Evolutionary conservation across 2,797 vertebrate genomes (phyloP), one percentile per base, ranked within the genome.

Genomic region (Melanotaenia maccullochi): DNA sequence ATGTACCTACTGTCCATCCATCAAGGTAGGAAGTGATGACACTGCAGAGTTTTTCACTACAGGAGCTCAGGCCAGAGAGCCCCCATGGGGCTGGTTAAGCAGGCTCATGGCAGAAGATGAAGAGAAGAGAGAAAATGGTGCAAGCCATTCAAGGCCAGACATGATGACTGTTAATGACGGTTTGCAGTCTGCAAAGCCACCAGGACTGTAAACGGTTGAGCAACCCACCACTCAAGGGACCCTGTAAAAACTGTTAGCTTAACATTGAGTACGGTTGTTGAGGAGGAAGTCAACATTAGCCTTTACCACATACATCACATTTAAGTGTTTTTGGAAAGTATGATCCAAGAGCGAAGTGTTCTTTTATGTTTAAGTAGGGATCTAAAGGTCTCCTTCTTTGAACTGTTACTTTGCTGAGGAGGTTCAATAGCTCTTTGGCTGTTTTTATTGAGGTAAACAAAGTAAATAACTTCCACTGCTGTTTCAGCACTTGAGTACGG

Each of bases 281-380:
- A 77, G 70, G 78, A 85, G 88, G 83, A 89, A 86, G 88, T 90
- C 76, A 85, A 81, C 78, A 67, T 86, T 62, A 70, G 66, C 52
- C 63, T 73, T 83, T 33, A 71, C 71, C 38, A 40, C 79, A 85
- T 89, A 79, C 63, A 83, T 88, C 87, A 87, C 79, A 33, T 85
- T 74, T 69, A 87, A 93, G 85, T 92, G 85, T 89, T 92, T 91
- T 65, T 71, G 86, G 78, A 87, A 87, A 86, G 73, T 86, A 89
- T 81, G 64, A 82, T 85, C 68, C 64, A 0, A 52, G 54, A 75
- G 56, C 57, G 55, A 52, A 51, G 69, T 33, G 66, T 67, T 81
- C 33, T 57, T 83, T 81, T 65, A 82, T 65, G 71, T 88, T 72
- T 71, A 76, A 85, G 73, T 73, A 18, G 32, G 64, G 73, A 81